Base-by-base conservation (phyloP, 2,888 invertebrate genomes). In the Antitype chi region DNA sequence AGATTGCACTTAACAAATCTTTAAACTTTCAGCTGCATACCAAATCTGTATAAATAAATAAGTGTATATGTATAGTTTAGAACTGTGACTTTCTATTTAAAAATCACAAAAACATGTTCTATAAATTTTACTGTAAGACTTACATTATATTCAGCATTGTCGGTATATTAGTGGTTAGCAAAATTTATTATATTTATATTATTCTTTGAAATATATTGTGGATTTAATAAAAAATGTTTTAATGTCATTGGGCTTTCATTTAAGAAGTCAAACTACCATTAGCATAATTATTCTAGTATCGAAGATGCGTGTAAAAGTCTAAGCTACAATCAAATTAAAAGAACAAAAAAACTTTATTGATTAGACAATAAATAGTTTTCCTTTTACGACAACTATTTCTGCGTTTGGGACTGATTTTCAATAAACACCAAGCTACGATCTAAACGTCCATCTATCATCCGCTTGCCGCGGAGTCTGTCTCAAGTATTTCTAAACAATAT, bases 151-250 rank as follows among this genome's bases (percentile, higher is more conserved):
- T 90, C 91, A 88, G 91, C 93, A 92, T 94, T 93, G 91, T 93
- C 93, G 90, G 89, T 92, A 92, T 91, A 90, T 91, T 93, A 94
- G 92, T 91, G 90, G 92, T 92, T 92, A 91, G 94, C 93, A 92
- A 95, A 94, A 93, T 96, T 96, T 96, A 96, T 92, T 93, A 96
- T 94, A 95, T 96, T 96, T 96, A 93, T 96, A 96, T 93, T 96
- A 96, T 96, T 96, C 96, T 96, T 96, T 95, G 95, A 96, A 95
- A 95, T 94, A 95, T 96, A 96, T 95, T 96, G 94, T 96, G 94
- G 92, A 96, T 96, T 96, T 95, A 96, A 96, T 96, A 96, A 96
- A 96, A 96, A 95, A 95, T 86, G 88, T 91, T 94, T 94, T 93
- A 93, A 93, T 91, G 94, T 94, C 92, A 94, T 91, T 88, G 28